Evolutionary conservation across 2,888 invertebrate species (phyloP), one percentile per base, ranked within the genome.

Genomic region (Dysmachus trigonus): DNA sequence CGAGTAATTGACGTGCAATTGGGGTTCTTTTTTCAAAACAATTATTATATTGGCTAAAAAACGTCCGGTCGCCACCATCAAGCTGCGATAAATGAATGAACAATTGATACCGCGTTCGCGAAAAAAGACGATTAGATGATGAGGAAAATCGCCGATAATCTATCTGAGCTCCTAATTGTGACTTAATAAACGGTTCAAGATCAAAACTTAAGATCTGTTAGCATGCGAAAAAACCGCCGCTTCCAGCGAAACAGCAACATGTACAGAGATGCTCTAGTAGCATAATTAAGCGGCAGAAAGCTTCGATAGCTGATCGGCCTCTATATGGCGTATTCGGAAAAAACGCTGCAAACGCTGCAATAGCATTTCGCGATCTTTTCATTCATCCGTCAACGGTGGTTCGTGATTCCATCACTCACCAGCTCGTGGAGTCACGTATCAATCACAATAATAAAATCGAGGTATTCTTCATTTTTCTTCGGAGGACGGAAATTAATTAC

Each of bases 1-100:
- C 85, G 85, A 73, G 82, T 85, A 85, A 85, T 85, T 85, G 85
- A 85, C 53, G 82, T 71, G 81, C 85, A 85, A 87, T 87, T 85
- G 72, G 35, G 30, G 62, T 15, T 13, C 3, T 87, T 73, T 82
- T 85, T 82, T 82, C 27, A 71, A 77, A 77, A 77, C 15, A 77
- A 74, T 74, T 81, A 62, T 82, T 82, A 62, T 82, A 62, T 62
- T 6, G 35, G 2, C 30, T 53, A 13, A 82, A 82, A 82, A 81
- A 53, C n/a, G 22, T 31, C 53, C n/a, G 5, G 10, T 35, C 22
- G 35, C 62, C 22, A 35, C 81, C 22, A 82, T 82, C 81, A 53
- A 0, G 22, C 81, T 82, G 81, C 13, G 81, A 82, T 77, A 82
- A 62, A 82, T 82, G 53, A 62, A 35, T 27, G 62, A 82, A 35